These are phyloP conservation scores for Metopia argyrocephala DNA, from an alignment of 2,888 invertebrate species.

Conservation along the genomic window DNA sequence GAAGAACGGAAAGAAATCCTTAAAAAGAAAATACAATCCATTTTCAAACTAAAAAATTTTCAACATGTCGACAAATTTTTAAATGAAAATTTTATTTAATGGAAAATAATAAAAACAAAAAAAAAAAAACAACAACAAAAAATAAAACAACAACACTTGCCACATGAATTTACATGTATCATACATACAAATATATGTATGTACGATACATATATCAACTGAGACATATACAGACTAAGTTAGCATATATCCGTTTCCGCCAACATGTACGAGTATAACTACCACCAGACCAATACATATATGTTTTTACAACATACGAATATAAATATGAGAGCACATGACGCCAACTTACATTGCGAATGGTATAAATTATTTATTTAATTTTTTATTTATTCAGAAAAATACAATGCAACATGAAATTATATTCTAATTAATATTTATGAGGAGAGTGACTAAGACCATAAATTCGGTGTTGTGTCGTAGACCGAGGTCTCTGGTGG, in stretches of 20 bases:
- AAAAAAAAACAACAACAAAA: not conserved
- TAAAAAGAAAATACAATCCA: not conserved
- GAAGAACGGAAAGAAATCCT: not conserved
- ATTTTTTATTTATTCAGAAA: not conserved
- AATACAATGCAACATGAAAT: constrained; percentile 27
- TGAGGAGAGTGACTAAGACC: too few relatives aligned
- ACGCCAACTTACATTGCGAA: too few relatives aligned
- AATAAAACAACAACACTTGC: not conserved
- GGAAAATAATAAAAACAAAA: constrained; percentile 30
- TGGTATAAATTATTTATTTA: too few relatives aligned
- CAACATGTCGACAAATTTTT: constrained; percentile 33
- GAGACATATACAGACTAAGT: constrained; percentile 35
- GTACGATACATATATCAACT: not conserved
- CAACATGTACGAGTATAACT: constrained; percentile 8
- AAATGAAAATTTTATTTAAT: constrained; percentile 57
- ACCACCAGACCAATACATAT: not conserved
- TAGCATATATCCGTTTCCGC: constrained; percentile 61
- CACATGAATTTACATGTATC: not conserved
- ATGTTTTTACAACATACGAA: not conserved
- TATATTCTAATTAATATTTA: too few relatives aligned
- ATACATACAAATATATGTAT: not conserved
- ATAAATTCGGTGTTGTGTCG: too few relatives aligned
- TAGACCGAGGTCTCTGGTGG: too few relatives aligned
- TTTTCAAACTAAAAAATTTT: too few relatives aligned
- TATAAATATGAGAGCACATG: too few relatives aligned